A percentile compares a stretch with the other conserved stretches of the same genome.
phyloP scores from a whole-genome alignment of 2,888 invertebrate species.

The Andrena camellia region DNA sequence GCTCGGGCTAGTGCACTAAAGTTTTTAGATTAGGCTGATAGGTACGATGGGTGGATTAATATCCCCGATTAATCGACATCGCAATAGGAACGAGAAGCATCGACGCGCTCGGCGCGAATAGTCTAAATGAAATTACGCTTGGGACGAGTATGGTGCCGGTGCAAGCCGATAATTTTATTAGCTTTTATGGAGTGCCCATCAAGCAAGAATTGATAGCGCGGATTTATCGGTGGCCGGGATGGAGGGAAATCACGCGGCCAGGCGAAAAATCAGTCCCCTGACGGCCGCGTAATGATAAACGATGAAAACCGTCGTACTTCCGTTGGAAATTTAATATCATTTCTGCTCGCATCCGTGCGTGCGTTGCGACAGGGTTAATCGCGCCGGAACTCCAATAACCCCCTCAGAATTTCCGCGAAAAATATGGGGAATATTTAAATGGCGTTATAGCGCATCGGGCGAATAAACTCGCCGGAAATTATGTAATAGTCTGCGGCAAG shows the following conservation, averaged over 20 bases:
- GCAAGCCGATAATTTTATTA: constrained; percentile 17
- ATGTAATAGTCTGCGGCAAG: constrained; percentile 11
- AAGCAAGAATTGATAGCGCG: constrained; percentile 30
- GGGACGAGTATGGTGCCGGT: background rate
- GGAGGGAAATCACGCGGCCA: constrained; percentile 12
- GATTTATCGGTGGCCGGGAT: constrained; percentile 27
- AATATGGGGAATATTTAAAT: background rate
- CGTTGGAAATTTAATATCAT: constrained; percentile 27
- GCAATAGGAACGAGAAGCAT: too few species aligned
- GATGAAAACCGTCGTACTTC: constrained; percentile 9
- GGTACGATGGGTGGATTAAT: too few species aligned
- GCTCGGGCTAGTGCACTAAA: too few species aligned
- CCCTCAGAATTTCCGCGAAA: background rate
- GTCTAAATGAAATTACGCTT: constrained; percentile 5
- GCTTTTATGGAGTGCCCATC: constrained; percentile 29
- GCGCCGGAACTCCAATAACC: background rate
- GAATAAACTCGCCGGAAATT: constrained; percentile 10
- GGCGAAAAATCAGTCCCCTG: constrained; percentile 38
- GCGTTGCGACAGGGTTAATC: constrained; percentile 12
- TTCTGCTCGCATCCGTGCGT: background rate
- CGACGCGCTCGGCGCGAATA: too few species aligned
- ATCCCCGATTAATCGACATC: too few species aligned
- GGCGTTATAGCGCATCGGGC: background rate
- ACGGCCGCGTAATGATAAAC: constrained; percentile 36
- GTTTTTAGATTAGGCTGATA: too few species aligned